Evolutionary conservation across 1,140 invertebrate species (phyloP).

Genomic region (Brachionus manjavacas): DNA sequence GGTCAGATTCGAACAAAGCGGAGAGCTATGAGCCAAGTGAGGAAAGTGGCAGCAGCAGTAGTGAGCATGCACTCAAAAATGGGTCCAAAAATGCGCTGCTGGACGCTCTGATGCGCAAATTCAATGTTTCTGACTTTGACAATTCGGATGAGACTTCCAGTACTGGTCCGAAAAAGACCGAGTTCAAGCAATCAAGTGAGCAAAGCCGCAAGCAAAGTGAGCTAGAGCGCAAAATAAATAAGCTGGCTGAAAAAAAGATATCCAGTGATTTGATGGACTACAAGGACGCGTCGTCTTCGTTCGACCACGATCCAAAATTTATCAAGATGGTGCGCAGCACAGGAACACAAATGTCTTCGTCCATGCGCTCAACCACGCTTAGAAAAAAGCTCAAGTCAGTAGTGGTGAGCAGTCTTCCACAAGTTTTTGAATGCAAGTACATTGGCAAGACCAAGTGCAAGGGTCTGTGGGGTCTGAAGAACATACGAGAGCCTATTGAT

Average conservation of each 20-base stretch:
- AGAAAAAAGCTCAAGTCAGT: constrained; percentile 8
- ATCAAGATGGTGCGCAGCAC: constrained; percentile 33
- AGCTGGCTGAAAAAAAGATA: background rate
- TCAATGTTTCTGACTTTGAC: constrained; percentile 14
- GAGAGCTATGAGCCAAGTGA: constrained; percentile 25
- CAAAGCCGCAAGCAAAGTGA: constrained; percentile 11
- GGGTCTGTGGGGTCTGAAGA: constrained; percentile 33
- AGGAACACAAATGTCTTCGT: background rate
- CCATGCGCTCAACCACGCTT: background rate
- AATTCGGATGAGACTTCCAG: background rate
- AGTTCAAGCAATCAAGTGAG: background rate
- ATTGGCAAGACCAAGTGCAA: constrained; percentile 33
- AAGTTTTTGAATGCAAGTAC: constrained; percentile 28
- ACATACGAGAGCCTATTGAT: constrained; percentile 26
- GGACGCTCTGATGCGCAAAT: constrained; percentile 12
- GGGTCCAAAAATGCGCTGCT: background rate
- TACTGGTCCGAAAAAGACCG: background rate
- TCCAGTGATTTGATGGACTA: background rate
- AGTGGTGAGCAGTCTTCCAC: background rate
- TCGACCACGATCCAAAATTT: constrained; percentile 21
- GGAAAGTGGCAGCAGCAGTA: background rate
- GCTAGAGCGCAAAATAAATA: constrained; percentile 9
- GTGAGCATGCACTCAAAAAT: constrained; percentile 13
- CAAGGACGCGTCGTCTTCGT: background rate
- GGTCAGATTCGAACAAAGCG: background rate